These are phyloP conservation scores for Onychostruthus taczanowskii DNA, from an alignment of 2,113 vertebrate species.

Conservation along the genomic window DNA sequence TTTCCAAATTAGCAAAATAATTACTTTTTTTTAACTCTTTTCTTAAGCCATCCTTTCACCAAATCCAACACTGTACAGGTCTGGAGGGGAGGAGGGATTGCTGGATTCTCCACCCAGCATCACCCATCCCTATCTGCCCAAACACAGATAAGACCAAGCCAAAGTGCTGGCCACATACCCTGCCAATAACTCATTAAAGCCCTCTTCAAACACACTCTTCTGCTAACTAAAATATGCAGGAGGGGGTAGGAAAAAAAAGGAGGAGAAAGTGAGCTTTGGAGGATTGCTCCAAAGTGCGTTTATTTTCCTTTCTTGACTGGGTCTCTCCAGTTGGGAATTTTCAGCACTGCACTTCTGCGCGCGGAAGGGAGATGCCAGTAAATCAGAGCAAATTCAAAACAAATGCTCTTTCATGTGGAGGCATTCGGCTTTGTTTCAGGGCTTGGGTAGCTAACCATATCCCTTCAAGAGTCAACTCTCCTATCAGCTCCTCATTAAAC, in stretches of 20 bases:
- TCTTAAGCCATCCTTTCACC: not conserved
- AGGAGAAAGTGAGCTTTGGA: slow-evolving; percentile 33
- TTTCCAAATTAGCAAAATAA: not conserved
- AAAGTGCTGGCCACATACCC: fast-evolving
- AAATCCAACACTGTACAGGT: not conserved
- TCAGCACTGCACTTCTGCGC: slow-evolving; percentile 2
- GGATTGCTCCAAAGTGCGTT: slow-evolving; percentile 7
- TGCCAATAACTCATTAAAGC: slow-evolving; percentile 15
- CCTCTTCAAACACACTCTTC: not conserved
- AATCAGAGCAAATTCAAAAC: slow-evolving; percentile 81
- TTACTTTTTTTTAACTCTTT: not conserved
- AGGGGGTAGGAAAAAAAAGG: not conserved
- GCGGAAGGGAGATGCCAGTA: slow-evolving; percentile 63
- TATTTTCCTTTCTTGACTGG: slow-evolving; percentile 63
- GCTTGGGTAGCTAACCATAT: slow-evolving; percentile 57
- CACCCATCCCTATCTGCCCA: not conserved
- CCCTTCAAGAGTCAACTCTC: slow-evolving; percentile 56
- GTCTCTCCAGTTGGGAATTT: slow-evolving; percentile 70
- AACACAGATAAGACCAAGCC: not conserved
- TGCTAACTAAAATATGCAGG: not conserved
- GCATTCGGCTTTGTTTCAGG: slow-evolving; percentile 55
- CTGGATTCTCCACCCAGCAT: not conserved
- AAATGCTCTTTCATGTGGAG: slow-evolving; percentile 79
- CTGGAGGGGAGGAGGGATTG: not conserved
- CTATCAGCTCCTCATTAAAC: slow-evolving; percentile 67